These are phyloP conservation scores for Hemistola chrysoprasaria DNA, from an alignment of 2,888 invertebrate species.

Conservation along the genomic window DNA sequence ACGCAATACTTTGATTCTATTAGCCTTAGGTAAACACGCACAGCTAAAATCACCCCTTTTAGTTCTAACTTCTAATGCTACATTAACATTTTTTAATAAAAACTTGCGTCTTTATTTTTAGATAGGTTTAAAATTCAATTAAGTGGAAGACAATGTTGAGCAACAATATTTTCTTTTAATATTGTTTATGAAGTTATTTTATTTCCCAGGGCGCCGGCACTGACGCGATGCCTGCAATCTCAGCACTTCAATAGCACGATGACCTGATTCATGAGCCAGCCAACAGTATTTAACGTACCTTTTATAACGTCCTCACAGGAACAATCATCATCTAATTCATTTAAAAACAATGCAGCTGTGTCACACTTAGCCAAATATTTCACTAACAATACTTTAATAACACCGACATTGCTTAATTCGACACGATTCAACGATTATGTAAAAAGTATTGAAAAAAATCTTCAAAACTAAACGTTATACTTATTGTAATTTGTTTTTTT, in stretches of 20 bases:
- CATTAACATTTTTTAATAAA: too few species aligned
- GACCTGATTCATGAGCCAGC: constrained; percentile 56
- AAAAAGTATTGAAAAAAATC: constrained; percentile 6
- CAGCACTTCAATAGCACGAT: constrained; percentile 67
- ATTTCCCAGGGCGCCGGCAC: constrained; percentile 72
- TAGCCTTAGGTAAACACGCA: constrained; percentile 1
- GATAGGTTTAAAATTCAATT: too few species aligned
- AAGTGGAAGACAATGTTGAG: too few species aligned
- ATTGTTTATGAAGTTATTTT: constrained; percentile 25
- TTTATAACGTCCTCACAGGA: constrained; percentile 53
- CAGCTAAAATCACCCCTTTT: neutral
- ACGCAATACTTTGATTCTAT: constrained; percentile 4
- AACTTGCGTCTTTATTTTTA: too few species aligned
- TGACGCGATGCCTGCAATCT: constrained; percentile 71
- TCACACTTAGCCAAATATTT: constrained; percentile 46
- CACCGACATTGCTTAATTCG: constrained; percentile 15
- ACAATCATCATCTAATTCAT: constrained; percentile 41
- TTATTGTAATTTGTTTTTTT: constrained; percentile 16
- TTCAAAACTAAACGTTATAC: constrained; percentile 5
- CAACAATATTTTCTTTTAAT: too few species aligned
- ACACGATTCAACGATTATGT: neutral
- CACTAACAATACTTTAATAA: constrained; percentile 32
- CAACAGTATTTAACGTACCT: constrained; percentile 47
- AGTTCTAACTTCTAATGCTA: neutral
- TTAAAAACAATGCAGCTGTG: constrained; percentile 42